Evolutionary conservation across 2,888 invertebrate species (phyloP), one percentile per base, ranked within the genome.

Genomic region (Tipula confusa): DNA sequence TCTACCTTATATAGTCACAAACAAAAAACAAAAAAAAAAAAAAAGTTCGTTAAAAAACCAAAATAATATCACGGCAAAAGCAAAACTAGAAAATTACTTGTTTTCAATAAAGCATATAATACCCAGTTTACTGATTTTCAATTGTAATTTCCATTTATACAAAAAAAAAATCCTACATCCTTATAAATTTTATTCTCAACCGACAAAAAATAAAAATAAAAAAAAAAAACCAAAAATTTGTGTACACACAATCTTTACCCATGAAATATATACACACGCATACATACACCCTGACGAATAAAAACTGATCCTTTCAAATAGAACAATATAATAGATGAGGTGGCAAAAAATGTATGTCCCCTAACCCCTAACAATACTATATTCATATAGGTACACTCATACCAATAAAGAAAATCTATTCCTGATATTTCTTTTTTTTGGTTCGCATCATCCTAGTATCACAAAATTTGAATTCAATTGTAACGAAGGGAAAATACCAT

Each of bases 71-170:
- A 18, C 64, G 24, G 64, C 64, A 64, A 64, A 64, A 64, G 9
- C 24, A 64, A 64, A 64, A 64, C 64, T 64, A 64, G 64, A 64
- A 64, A 64, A 64, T 64, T 64, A 64, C 64, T 64, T 64, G 64
- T 64, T 64, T 64, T 64, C 64, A 64, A 64, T 64, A 64, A 64
- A 64, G 24, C 24, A 64, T 64, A 24, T 64, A 64, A 64, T 64
- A 64, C 64, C 64, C 64, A 64, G 64, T 64, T 64, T 64, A 64
- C 64, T 64, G 64, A 64, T 64, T 64, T 64, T 64, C 64, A 64
- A 64, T 64, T 64, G 64, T 64, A 64, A 64, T 24, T 64, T 64
- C 24, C 64, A 64, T 64, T 24, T 24, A 7, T 7, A 43, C 7
- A 31, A 3, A 38, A 38, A 38, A 38, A 64, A 18, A 64, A 64